A percentile compares a stretch with the other conserved stretches of the same genome.
phyloP scores from a whole-genome alignment of 2,797 vertebrate species.

The Thalassophryne amazonica region DNA sequence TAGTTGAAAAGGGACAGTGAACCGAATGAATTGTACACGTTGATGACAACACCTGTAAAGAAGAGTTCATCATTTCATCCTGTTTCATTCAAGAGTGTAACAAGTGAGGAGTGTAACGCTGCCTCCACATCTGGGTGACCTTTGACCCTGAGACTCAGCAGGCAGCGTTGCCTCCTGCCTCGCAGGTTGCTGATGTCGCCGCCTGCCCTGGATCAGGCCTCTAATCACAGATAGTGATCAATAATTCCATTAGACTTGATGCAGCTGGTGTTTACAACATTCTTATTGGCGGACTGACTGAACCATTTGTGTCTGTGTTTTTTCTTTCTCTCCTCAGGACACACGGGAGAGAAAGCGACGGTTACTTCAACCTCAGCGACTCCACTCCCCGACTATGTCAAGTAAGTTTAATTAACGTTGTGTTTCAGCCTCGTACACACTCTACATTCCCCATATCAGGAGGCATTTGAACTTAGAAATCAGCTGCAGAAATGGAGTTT shows the following conservation, averaged over 20 bases:
- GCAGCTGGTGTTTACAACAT: slow-evolving; percentile 51
- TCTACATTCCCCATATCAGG: slow-evolving; percentile 3
- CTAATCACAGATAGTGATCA: slow-evolving; percentile 65
- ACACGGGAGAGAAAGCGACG: slow-evolving; percentile 68
- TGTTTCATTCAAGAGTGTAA: slow-evolving; percentile 6
- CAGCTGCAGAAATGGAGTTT: too few species aligned
- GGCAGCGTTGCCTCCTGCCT: slow-evolving; percentile 54
- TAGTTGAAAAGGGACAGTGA: neutral
- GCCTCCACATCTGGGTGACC: slow-evolving; percentile 61
- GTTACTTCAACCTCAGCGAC: slow-evolving; percentile 61
- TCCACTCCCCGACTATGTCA: slow-evolving; percentile 81
- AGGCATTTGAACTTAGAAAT: neutral
- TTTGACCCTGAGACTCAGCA: slow-evolving; percentile 60
- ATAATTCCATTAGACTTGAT: slow-evolving; percentile 49
- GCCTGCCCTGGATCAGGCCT: slow-evolving; percentile 38
- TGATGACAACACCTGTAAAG: neutral
- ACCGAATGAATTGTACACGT: neutral
- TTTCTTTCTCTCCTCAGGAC: slow-evolving; percentile 63
- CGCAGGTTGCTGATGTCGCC: slow-evolving; percentile 47
- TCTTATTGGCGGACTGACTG: slow-evolving; percentile 56
- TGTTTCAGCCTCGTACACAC: neutral
- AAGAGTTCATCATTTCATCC: neutral
- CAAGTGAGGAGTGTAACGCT: slow-evolving; percentile 6
- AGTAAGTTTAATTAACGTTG: slow-evolving; percentile 74
- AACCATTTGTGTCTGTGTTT: slow-evolving; percentile 39